Evolutionary conservation across 2,113 vertebrate genomes (phyloP), one percentile per base, ranked within the genome.

Genomic region (Peromyscus maniculatus): DNA sequence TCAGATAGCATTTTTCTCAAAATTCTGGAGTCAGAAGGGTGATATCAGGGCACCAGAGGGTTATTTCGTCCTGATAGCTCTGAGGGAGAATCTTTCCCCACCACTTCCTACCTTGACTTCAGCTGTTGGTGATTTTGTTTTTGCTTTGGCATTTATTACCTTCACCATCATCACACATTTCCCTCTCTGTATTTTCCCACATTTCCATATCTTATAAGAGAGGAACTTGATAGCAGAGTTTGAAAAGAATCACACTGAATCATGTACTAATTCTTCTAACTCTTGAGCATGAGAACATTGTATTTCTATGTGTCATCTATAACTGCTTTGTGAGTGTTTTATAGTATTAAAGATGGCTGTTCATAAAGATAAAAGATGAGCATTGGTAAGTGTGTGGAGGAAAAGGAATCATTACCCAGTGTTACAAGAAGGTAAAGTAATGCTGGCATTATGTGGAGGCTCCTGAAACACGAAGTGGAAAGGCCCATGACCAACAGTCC

Each of bases 41-140:
- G 66, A 64, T 67, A 28, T 33, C 28, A 46, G 66, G 55, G 55
- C 28, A 11, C 55, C 2, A 6, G 11, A 19, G 36, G 24, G 5
- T 0, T 1, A 19, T 1, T 36, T 83, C 31, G 33, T 22, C 11
- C 19, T 17, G 15, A 39, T 69, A 13, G 8, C 1, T 36, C 0
- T 10, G 59, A 12, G 24, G 43, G 10, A 17, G 3, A 66, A 3
- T 43, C 24, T 82, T 17, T 4, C 2, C 4, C 11, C 7, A 7
- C 62, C 46, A 12, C 31, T 49, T 72, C 10, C 2, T 13, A 3
- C 82, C 43, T 0, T 24, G 1, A 17, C 3, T 12, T 13, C n/a
- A 28, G 26, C 15, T n/a, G 16, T 24, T 49, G 17, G 22, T 0
- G 17, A 7, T 21, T 49, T 22, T 62, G 22, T n/a, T 28, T 80